Evolutionary conservation across 2,888 invertebrate genomes (phyloP).

Genomic region (Andrena praecox): DNA sequence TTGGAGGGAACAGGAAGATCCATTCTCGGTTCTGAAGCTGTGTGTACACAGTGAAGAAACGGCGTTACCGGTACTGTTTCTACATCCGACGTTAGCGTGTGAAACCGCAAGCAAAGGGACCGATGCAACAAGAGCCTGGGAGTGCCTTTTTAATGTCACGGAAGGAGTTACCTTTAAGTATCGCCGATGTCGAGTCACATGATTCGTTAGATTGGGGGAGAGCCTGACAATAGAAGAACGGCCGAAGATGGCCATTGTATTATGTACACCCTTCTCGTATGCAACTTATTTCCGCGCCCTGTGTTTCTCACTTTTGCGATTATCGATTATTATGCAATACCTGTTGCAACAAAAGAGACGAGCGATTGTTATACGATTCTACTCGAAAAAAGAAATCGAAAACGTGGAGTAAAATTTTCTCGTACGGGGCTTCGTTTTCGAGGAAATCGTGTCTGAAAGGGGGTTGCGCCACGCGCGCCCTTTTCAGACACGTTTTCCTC

Average conservation of each 20-base stretch:
- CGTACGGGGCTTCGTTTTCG: background rate
- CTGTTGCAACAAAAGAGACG: background rate
- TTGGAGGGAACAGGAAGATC: slow-evolving; percentile 37
- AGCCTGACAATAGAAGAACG: slow-evolving; percentile 60
- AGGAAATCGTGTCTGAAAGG: background rate
- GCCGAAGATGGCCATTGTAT: slow-evolving; percentile 47
- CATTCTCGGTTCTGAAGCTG: slow-evolving; percentile 16
- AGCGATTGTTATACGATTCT: background rate
- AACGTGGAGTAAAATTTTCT: background rate
- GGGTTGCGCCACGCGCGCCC: background rate
- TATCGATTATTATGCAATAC: background rate
- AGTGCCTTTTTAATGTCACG: slow-evolving; percentile 79
- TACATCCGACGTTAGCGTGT: slow-evolving; percentile 70
- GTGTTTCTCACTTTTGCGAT: background rate
- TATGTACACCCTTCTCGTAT: background rate
- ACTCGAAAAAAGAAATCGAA: background rate
- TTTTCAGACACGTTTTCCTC: background rate
- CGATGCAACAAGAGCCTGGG: slow-evolving; percentile 71
- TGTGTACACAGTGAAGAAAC: slow-evolving; percentile 32
- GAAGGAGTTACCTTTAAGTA: slow-evolving; percentile 76
- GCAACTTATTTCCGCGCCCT: background rate
- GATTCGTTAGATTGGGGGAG: slow-evolving; percentile 69
- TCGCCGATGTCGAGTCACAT: slow-evolving; percentile 68
- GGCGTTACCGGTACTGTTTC: slow-evolving; percentile 59
- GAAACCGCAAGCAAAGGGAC: slow-evolving; percentile 69